These are phyloP conservation scores for Malurus cyaneus DNA, from an alignment of 2,113 vertebrate genomes.

Conservation along the genomic window DNA sequence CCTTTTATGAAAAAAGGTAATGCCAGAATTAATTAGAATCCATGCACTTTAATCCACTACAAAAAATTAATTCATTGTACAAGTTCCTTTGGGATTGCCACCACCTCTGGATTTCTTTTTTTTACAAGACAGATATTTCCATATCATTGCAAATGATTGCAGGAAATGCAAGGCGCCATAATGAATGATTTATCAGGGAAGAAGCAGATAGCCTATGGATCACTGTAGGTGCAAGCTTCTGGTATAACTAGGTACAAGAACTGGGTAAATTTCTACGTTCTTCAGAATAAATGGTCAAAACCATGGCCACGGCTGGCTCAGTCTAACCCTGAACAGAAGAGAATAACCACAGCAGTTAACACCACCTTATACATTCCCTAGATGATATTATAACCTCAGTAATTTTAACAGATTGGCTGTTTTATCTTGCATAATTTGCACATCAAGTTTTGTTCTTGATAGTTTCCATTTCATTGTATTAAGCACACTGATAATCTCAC, in stretches of 20 bases:
- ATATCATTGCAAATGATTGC: background rate
- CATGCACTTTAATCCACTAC: constrained; percentile 4
- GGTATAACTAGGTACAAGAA: background rate
- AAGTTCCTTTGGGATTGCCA: background rate
- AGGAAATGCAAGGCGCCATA: background rate
- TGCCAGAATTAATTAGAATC: constrained; percentile 45
- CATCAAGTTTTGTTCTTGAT: background rate
- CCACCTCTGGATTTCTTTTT: background rate
- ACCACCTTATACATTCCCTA: background rate
- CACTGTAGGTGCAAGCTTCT: background rate
- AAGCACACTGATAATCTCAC: background rate
- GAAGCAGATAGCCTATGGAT: background rate
- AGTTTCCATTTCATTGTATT: background rate
- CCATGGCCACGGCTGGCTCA: background rate
- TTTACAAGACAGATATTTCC: background rate
- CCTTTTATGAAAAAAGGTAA: constrained; percentile 6
- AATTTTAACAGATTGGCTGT: background rate
- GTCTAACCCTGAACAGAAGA: background rate
- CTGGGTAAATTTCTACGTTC: background rate
- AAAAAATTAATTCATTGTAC: constrained; percentile 31
- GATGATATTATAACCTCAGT: background rate
- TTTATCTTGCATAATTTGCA: background rate
- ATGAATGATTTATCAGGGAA: background rate
- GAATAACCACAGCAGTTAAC: background rate
- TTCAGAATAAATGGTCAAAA: background rate